These are phyloP conservation scores for Ornithorhynchus anatinus DNA, from an alignment of 2,113 vertebrate species.

Conservation along the genomic window DNA sequence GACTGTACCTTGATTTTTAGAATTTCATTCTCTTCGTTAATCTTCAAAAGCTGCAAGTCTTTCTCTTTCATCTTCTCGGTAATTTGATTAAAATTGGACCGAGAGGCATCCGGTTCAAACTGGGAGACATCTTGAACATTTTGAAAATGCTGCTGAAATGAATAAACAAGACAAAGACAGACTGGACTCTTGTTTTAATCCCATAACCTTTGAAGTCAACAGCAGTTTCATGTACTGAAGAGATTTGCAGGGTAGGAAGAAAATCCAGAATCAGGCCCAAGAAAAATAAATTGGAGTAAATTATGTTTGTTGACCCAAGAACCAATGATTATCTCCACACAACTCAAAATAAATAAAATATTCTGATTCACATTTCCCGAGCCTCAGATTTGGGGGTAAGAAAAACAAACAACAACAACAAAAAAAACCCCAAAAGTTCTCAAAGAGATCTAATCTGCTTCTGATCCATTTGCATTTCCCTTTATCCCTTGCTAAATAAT, in stretches of 20 bases:
- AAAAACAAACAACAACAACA: no score
- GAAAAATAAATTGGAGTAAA: no score
- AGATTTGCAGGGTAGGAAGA: not conserved
- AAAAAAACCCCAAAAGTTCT: no score
- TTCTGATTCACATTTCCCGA: no score
- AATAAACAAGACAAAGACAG: not conserved
- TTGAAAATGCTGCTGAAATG: not conserved
- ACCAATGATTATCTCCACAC: no score
- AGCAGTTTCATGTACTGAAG: not conserved
- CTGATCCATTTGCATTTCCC: no score
- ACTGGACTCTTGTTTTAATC: not conserved
- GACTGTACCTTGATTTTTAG: constrained; percentile 69
- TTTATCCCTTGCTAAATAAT: no score
- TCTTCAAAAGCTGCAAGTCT: constrained; percentile 57
- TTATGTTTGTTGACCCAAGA: no score
- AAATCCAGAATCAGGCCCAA: no score
- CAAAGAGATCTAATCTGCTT: no score
- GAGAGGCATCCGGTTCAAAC: not conserved
- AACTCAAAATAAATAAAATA: no score
- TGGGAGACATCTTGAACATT: not conserved
- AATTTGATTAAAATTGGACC: constrained; percentile 9
- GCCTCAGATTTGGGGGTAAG: no score
- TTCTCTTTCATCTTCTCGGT: constrained; percentile 41
- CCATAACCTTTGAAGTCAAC: not conserved
- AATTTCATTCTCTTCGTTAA: constrained; percentile 66